Percentiles rank a stretch among this genome's conserved stretches.
phyloP scores from a whole-genome alignment of 2,888 invertebrate genomes.

The Trachelus stipa region DNA sequence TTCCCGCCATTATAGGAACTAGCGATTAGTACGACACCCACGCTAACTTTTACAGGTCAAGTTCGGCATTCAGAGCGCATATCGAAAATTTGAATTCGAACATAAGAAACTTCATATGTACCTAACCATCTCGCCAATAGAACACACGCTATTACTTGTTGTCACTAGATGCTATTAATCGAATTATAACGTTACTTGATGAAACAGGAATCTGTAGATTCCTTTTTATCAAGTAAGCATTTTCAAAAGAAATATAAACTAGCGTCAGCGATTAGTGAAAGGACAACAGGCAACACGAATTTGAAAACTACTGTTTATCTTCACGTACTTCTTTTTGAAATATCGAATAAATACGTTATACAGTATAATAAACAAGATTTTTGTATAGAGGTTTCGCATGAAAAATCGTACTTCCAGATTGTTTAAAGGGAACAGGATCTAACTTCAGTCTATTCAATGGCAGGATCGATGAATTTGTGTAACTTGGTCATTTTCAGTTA shows the following conservation, averaged over 20 bases:
- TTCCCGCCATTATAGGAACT: too few relatives aligned
- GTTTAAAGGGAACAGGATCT: neutral
- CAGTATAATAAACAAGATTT: neutral
- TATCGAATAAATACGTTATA: neutral
- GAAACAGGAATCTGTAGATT: neutral
- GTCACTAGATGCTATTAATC: too few relatives aligned
- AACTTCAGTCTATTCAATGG: neutral
- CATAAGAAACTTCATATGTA: too few relatives aligned
- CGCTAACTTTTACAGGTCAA: too few relatives aligned
- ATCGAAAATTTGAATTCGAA: too few relatives aligned
- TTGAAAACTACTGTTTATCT: neutral
- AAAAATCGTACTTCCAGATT: neutral
- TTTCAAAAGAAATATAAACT: neutral
- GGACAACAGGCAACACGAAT: neutral
- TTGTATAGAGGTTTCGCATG: neutral
- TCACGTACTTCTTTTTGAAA: neutral
- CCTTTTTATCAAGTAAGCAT: neutral
- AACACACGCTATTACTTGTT: too few relatives aligned
- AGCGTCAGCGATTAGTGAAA: neutral
- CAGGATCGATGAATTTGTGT: neutral
- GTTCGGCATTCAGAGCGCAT: too few relatives aligned
- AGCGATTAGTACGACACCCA: too few relatives aligned
- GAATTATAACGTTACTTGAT: too few relatives aligned
- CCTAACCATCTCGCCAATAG: too few relatives aligned
- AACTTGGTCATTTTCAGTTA: neutral